Percentiles rank a stretch among this genome's conserved stretches.
phyloP scores from a whole-genome alignment of 2,888 invertebrate species.

The Scelioninae gen. 2 region DNA sequence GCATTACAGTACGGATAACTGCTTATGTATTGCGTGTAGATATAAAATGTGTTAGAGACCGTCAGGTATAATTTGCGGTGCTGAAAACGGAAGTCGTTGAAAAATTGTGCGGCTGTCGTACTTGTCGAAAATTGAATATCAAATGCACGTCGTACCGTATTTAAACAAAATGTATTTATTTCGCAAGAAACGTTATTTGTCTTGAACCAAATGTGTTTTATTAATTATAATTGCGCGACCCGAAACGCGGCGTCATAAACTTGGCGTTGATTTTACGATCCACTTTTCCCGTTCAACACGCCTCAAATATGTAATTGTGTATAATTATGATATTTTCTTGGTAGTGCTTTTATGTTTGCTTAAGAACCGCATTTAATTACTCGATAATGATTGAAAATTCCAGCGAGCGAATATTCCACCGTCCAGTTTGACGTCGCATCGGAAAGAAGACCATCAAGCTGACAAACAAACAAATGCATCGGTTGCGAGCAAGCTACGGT shows the following conservation, averaged over 20 bases:
- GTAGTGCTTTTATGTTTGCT: conserved; percentile 3
- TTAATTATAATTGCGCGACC: not conserved
- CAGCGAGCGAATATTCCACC: conserved; percentile 4
- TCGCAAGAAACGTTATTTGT: conserved; percentile 11
- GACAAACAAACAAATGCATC: conserved; percentile 15
- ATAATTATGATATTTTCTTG: conserved; percentile 16
- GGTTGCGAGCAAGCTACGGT: conserved; percentile 4
- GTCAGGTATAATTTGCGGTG: too few relatives aligned
- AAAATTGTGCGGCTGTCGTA: too few relatives aligned
- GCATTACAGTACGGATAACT: too few relatives aligned
- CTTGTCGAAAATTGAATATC: conserved; percentile 1
- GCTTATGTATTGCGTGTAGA: too few relatives aligned
- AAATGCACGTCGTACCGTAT: conserved; percentile 6
- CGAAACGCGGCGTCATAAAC: not conserved
- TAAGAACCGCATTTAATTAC: conserved; percentile 12
- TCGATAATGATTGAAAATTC: conserved; percentile 13
- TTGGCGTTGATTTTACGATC: conserved; percentile 17
- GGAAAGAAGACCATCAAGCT: not conserved
- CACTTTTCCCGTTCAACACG: conserved; percentile 7
- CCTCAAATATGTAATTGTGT: conserved; percentile 8
- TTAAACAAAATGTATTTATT: conserved; percentile 21
- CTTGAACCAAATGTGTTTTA: not conserved
- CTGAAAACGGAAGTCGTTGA: too few relatives aligned
- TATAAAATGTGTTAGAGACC: too few relatives aligned
- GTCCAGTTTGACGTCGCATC: conserved; percentile 2